Conservation (phyloP, 1,140 invertebrate genomes). For the Neelides sp. region DNA sequence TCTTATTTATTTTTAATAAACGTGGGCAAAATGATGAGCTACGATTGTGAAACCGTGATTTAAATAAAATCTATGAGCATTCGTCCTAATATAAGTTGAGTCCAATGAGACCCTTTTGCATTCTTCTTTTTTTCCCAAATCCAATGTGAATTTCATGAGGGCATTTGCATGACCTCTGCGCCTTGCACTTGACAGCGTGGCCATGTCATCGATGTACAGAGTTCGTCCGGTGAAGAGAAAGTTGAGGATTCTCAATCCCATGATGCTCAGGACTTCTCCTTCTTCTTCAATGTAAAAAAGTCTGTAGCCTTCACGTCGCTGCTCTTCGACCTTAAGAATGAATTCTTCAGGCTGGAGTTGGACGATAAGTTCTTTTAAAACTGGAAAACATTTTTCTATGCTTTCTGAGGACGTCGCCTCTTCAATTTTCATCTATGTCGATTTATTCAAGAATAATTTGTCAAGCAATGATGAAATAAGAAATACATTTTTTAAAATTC, state of each 20-base stretch:
- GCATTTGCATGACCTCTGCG: constrained; percentile 16
- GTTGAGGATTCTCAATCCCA: constrained; percentile 17
- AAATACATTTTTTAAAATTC: too few relatives aligned
- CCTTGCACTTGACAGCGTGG: constrained; percentile 4
- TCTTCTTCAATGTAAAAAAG: constrained; percentile 16
- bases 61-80: constrained; percentile 24
- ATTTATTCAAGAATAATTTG: too few relatives aligned
- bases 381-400: too few relatives aligned
- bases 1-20: too few relatives aligned
- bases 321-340: constrained; percentile 1
- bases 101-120: constrained; percentile 17
- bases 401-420: too few relatives aligned
- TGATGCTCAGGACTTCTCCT: neutral
- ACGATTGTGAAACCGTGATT: constrained; percentile 19
- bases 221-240: constrained; percentile 17
- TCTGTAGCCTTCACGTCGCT: constrained; percentile 10
- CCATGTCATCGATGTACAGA: constrained; percentile 25
- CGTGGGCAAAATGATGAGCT: constrained; percentile 23
- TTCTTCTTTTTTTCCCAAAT: constrained; percentile 12
- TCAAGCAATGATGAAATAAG: too few relatives aligned
- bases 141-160: constrained; percentile 9
- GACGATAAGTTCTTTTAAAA: too few relatives aligned
- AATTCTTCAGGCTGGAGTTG: too few relatives aligned
- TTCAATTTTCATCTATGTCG: too few relatives aligned
- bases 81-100: constrained; percentile 12